Conservation (phyloP, 2,888 invertebrate species). For the Calephelis perditalis region DNA sequence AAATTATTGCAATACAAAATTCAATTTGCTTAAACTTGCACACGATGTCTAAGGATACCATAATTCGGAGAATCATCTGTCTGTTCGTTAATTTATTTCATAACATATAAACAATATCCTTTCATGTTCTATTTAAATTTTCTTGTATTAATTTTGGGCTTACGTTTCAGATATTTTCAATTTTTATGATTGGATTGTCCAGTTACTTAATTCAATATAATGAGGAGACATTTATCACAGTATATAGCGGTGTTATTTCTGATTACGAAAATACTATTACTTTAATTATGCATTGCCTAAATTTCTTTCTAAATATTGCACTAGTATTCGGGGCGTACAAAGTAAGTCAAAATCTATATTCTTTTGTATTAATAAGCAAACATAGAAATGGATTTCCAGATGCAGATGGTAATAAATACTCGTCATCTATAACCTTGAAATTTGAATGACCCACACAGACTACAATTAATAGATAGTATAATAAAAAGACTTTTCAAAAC, state of each 20-base stretch:
- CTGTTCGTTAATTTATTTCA: no score
- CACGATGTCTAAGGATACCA: no score
- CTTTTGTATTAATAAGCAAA: neutral
- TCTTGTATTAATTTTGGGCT: neutral
- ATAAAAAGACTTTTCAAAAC: no score
- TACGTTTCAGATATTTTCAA: neutral
- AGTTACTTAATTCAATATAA: neutral
- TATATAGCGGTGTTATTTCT: neutral
- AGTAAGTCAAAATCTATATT: conserved; percentile 1
- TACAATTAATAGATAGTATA: no score
- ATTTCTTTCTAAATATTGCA: neutral
- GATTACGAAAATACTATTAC: neutral
- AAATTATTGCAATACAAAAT: no score
- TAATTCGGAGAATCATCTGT: no score
- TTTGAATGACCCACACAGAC: no score
- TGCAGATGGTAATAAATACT: no score
- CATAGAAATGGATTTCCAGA: neutral
- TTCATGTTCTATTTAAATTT: neutral
- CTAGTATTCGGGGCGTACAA: neutral
- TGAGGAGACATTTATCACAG: neutral
- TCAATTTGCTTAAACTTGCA: no score
- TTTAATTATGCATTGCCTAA: neutral
- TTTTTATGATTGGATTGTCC: neutral
- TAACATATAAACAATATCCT: no score
- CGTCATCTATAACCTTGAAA: no score